phyloP scores from a whole-genome alignment of 1,140 invertebrate species.

The Helicoverpa armigera region DNA sequence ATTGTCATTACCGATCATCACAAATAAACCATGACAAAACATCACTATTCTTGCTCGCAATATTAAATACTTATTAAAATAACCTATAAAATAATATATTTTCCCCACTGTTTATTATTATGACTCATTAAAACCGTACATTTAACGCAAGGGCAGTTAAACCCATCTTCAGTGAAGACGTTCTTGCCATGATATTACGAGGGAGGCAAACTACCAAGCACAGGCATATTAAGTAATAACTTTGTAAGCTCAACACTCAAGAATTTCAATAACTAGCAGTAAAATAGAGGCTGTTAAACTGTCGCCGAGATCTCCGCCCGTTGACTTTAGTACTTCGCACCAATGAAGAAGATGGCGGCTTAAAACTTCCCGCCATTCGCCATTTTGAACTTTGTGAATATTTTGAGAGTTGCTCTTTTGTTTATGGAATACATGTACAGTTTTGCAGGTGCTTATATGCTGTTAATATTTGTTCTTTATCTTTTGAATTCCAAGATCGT shows the following conservation, averaged over 20 bases:
- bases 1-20: no score
- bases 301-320: conserved; percentile 15
- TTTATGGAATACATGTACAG: neutral
- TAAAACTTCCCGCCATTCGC: conserved; percentile 26
- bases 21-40: no score
- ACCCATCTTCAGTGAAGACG: neutral
- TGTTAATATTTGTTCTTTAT: neutral
- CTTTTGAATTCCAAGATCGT: neutral
- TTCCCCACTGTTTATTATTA: neutral
- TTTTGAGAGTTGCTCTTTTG: conserved; percentile 13
- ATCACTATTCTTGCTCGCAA: no score
- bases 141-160: neutral
- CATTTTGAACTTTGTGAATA: conserved; percentile 24
- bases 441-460: neutral
- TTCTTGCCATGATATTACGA: conserved; percentile 9
- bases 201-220: conserved; percentile 17
- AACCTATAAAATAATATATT: no score
- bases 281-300: conserved; percentile 23
- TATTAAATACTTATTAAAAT: no score
- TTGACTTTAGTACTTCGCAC: conserved; percentile 11
- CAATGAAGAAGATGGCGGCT: conserved; percentile 21
- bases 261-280: conserved; percentile 40
- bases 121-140: neutral
- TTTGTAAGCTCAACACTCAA: conserved; percentile 25
- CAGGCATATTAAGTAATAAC: conserved; percentile 43